A percentile compares a stretch with the other conserved stretches of the same genome.
Conservation (phyloP, 2,797 vertebrate species). For the Periparus ater region DNA sequence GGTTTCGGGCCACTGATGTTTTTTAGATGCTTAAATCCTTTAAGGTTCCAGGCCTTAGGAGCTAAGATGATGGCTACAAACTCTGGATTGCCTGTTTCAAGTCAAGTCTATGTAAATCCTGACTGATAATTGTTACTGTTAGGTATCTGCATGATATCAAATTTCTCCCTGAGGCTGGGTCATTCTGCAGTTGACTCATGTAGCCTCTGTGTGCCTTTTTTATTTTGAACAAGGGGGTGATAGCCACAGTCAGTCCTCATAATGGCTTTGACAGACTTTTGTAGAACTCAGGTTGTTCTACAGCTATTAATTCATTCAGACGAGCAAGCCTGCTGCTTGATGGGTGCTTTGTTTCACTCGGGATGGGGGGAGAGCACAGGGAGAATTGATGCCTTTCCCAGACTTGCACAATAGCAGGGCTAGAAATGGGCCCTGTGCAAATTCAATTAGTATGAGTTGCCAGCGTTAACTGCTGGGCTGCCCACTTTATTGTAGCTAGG, state of each 20-base stretch:
- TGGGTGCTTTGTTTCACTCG: not conserved
- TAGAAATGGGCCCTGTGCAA: conserved; percentile 3
- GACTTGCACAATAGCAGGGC: conserved; percentile 5
- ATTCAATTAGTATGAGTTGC: not conserved
- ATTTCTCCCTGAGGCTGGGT: not conserved
- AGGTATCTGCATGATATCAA: not conserved
- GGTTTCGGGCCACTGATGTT: not conserved
- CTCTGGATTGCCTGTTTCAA: not conserved
- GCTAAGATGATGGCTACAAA: not conserved
- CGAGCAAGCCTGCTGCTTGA: conserved; percentile 3
- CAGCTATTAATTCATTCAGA: conserved; percentile 10
- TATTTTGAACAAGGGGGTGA: not conserved
- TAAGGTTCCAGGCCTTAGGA: not conserved
- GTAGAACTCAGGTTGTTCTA: not conserved
- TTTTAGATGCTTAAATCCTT: not conserved
- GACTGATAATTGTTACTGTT: not conserved
- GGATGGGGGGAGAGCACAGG: not conserved
- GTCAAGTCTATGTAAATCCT: not conserved
- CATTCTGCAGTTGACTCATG: not conserved
- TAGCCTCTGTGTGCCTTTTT: not conserved
- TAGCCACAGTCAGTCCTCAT: not conserved
- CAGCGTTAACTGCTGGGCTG: conserved; percentile 15
- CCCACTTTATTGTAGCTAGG: not conserved
- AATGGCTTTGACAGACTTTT: not conserved
- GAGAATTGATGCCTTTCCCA: conserved; percentile 32